Conservation (phyloP, 92 coral and sea anemone genomes). For the Porites evermanni region DNA sequence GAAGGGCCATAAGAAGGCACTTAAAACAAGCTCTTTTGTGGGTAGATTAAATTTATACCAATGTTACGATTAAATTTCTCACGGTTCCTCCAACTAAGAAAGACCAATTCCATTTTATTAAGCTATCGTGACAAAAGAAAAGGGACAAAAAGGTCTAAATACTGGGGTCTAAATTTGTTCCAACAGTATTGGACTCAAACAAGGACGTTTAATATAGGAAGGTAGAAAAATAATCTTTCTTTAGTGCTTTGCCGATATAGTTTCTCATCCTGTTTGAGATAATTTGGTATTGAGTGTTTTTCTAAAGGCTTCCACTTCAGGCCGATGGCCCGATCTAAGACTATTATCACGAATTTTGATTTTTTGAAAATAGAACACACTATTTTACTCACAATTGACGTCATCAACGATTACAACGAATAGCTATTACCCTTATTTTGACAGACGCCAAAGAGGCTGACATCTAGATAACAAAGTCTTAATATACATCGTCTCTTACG, state of each 20-base stretch:
- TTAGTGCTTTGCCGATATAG: slow-evolving; percentile 24
- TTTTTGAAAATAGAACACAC: slow-evolving; percentile 4
- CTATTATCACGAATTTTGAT: neutral
- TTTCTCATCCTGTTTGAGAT: slow-evolving; percentile 18
- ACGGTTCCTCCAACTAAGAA: neutral
- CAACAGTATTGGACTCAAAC: slow-evolving; percentile 19
- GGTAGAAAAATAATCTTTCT: slow-evolving; percentile 31
- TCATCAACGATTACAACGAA: slow-evolving; percentile 8
- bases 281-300: slow-evolving; percentile 35
- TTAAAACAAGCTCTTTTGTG: slow-evolving; percentile 20
- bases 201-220: slow-evolving; percentile 19
- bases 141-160: neutral
- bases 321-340: slow-evolving; percentile 1
- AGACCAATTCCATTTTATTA: neutral
- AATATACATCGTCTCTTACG: slow-evolving; percentile 34
- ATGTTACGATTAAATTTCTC: neutral
- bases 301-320: slow-evolving; percentile 16
- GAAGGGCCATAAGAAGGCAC: slow-evolving; percentile 23
- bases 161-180: neutral
- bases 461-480: neutral
- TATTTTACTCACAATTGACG: slow-evolving; percentile 38
- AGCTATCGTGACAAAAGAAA: slow-evolving; percentile 1
- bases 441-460: slow-evolving; percentile 33
- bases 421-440: slow-evolving; percentile 3
- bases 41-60: neutral